These are phyloP conservation scores for Limenitis camilla DNA, from an alignment of 2,888 invertebrate species.

Conservation along the genomic window DNA sequence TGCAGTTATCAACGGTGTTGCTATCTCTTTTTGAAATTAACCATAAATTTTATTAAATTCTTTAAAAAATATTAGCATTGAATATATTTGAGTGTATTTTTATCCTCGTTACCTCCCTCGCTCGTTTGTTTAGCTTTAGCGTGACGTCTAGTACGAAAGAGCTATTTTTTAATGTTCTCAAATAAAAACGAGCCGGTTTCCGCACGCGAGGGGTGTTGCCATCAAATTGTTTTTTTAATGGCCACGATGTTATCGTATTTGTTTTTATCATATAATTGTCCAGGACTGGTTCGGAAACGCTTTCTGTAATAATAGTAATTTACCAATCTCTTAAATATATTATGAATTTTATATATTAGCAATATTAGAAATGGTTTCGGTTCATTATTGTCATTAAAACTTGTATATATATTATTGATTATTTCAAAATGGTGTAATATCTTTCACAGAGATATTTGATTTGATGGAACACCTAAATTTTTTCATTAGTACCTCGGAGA, in stretches of 20 bases:
- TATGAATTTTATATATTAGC: too few relatives aligned
- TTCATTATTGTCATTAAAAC: too few relatives aligned
- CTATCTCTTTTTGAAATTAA: too few relatives aligned
- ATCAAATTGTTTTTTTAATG: slow-evolving; percentile 26
- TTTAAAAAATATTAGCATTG: neutral
- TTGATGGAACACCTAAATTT: too few relatives aligned
- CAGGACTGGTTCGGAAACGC: neutral
- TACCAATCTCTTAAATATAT: slow-evolving; percentile 6
- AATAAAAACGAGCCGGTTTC: slow-evolving; percentile 35
- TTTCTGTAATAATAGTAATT: slow-evolving; percentile 3
- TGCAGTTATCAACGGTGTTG: too few relatives aligned
- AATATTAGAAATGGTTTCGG: too few relatives aligned
- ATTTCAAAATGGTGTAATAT: too few relatives aligned
- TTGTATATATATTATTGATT: too few relatives aligned
- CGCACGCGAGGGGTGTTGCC: slow-evolving; percentile 39
- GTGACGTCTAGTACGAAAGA: slow-evolving; percentile 29
- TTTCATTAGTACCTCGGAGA: too few relatives aligned
- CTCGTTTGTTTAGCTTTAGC: slow-evolving; percentile 24
- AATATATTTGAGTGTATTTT: neutral
- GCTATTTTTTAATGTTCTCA: slow-evolving; percentile 24
- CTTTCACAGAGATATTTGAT: too few relatives aligned
- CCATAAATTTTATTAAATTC: too few relatives aligned
- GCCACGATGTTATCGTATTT: slow-evolving; percentile 12
- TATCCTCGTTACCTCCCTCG: slow-evolving; percentile 1
- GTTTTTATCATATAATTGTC: slow-evolving; percentile 8